A percentile compares a stretch with the other conserved stretches of the same genome.
Conservation (phyloP, 2,888 invertebrate genomes). For the Cheilosia grossa region DNA sequence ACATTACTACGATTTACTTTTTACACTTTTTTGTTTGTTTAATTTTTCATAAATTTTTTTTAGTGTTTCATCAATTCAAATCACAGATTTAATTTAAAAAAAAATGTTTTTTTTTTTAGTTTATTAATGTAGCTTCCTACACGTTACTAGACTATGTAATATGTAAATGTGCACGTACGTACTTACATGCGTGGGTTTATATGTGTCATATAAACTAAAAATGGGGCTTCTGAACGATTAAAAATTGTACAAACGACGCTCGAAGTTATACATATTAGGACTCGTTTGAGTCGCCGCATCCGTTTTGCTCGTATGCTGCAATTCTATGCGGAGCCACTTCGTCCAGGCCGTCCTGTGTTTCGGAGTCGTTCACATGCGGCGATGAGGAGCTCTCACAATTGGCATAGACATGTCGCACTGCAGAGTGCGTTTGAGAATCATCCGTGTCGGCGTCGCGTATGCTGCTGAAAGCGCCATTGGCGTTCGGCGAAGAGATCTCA, state of each 20-base stretch:
- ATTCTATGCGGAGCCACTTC: conserved; percentile 28
- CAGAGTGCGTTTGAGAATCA: conserved; percentile 81
- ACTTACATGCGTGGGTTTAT: conserved; percentile 15
- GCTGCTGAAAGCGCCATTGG: conserved; percentile 82
- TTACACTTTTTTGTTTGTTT: conserved; percentile 34
- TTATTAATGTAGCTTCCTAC: conserved; percentile 59
- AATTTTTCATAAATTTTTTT: conserved; percentile 34
- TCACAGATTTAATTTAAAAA: conserved; percentile 74
- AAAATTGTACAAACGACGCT: conserved; percentile 5
- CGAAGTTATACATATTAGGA: conserved; percentile 44
- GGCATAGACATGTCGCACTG: conserved; percentile 81
- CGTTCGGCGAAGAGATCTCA: conserved; percentile 82
- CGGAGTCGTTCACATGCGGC: conserved; percentile 81
- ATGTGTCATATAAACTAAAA: conserved; percentile 16
- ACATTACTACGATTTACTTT: conserved; percentile 53
- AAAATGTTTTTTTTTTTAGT: conserved; percentile 37
- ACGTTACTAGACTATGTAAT: conserved; percentile 55
- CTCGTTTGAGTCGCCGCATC: conserved; percentile 69
- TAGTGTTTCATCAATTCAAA: conserved; percentile 69
- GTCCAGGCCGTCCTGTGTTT: conserved; percentile 75
- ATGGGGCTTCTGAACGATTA: conserved; percentile 6
- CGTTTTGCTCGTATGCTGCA: conserved; percentile 54
- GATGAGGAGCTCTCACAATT: conserved; percentile 82
- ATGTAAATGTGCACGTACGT: conserved; percentile 49
- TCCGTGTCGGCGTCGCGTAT: conserved; percentile 82